Conservation (phyloP, 2,888 invertebrate species). For the Cryptus armator region DNA sequence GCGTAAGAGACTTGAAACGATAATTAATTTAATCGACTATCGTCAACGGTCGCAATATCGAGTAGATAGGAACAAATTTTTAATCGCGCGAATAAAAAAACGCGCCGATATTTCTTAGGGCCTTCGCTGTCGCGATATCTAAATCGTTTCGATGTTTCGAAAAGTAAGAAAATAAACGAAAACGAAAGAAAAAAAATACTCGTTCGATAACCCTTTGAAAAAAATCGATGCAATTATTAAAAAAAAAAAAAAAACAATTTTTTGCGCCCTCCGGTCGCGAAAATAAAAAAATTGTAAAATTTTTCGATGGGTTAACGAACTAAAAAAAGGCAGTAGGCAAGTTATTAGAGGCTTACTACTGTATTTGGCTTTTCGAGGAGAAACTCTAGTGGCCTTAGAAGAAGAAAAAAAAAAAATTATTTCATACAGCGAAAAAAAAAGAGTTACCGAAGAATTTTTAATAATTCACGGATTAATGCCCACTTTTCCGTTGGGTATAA, state of each 20-base stretch:
- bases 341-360: constrained; percentile 40
- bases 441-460: constrained; percentile 53
- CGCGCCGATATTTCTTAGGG: constrained; percentile 48
- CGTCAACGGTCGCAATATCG: constrained; percentile 53
- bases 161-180: background rate
- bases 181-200: background rate
- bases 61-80: constrained; percentile 68
- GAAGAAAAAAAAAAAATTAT: constrained; percentile 47
- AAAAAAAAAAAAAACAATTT: background rate
- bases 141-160: constrained; percentile 28
- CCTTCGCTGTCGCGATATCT: constrained; percentile 30
- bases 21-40: constrained; percentile 36
- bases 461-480: constrained; percentile 31
- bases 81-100: constrained; percentile 43
- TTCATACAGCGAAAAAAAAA: constrained; percentile 54
- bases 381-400: constrained; percentile 78
- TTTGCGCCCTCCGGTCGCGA: background rate
- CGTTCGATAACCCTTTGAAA: constrained; percentile 7
- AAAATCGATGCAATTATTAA: background rate
- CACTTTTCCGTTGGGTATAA: constrained; percentile 4
- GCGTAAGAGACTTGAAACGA: background rate
- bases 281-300: background rate
- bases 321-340: constrained; percentile 6
- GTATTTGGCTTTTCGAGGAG: constrained; percentile 54
- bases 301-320: constrained; percentile 6